Evolutionary conservation across 2,888 invertebrate genomes (phyloP).

Genomic region (Cataglyphis rosenhaueri): DNA sequence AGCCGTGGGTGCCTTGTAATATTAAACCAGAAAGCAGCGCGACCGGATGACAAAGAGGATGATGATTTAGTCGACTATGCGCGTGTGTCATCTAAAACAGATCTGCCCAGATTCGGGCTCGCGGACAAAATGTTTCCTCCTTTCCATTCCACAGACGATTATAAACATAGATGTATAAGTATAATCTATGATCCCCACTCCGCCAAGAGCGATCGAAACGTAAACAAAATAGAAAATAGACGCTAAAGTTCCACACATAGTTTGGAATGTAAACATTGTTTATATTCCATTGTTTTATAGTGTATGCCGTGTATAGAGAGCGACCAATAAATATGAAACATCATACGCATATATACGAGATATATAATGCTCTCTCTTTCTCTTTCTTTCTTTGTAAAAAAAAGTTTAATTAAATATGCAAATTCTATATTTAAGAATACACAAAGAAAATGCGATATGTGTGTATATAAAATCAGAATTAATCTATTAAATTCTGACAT

Average conservation of each 20-base stretch:
- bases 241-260: background rate
- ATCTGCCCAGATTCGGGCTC: constrained; percentile 4
- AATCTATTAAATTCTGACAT: background rate
- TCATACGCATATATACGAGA: background rate
- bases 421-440: background rate
- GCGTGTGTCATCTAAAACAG: constrained; percentile 22
- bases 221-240: background rate
- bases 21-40: constrained; percentile 45
- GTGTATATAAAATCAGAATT: background rate
- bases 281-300: background rate
- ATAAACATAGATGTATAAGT: too few species aligned
- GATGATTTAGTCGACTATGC: constrained; percentile 21
- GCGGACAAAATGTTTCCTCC: background rate
- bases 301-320: background rate
- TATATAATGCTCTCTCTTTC: background rate
- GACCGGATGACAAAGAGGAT: constrained; percentile 18
- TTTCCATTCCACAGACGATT: background rate
- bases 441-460: background rate
- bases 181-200: background rate
- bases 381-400: background rate
- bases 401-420: background rate
- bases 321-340: background rate
- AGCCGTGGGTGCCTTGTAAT: constrained; percentile 46
- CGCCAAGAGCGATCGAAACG: background rate
- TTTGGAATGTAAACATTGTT: background rate